A percentile compares a stretch with the other conserved stretches of the same genome.
Evolutionary conservation across 2,113 vertebrate genomes (phyloP).

Genomic region (Scalopus aquaticus): DNA sequence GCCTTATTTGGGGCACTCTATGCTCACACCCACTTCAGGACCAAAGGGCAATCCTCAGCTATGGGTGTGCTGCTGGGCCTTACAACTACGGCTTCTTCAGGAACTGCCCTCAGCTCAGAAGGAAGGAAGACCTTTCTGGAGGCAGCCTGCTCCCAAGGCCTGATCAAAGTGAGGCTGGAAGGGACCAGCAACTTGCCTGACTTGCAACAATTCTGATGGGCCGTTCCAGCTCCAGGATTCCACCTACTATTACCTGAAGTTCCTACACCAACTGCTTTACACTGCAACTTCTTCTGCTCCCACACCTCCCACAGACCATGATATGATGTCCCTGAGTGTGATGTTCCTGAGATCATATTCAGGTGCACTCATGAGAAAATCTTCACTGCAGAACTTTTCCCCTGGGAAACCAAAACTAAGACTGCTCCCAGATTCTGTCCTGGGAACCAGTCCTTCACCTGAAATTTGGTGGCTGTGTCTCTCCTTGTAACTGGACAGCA

Average conservation of each 20-base stretch:
- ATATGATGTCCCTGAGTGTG: too few relatives aligned
- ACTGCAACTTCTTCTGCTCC: background rate
- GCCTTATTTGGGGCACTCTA: background rate
- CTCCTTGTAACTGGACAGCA: background rate
- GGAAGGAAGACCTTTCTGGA: background rate
- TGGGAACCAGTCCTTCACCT: background rate
- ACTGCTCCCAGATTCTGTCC: background rate
- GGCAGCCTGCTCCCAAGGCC: too few relatives aligned
- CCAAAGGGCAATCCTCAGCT: background rate
- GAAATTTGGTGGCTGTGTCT: background rate
- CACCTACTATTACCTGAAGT: background rate
- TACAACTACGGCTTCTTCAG: background rate
- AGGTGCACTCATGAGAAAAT: background rate
- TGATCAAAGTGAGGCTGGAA: background rate
- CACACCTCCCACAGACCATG: background rate
- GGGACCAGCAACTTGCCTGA: background rate
- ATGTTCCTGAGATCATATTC: background rate
- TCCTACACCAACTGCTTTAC: background rate
- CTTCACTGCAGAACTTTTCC: background rate
- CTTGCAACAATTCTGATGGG: background rate
- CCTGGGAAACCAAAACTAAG: background rate
- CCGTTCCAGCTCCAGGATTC: background rate
- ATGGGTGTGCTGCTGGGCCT: accelerated
- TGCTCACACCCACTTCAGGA: background rate
- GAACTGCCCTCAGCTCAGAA: background rate